Evolutionary conservation across 2,888 invertebrate genomes (phyloP), one percentile per base, ranked within the genome.

Genomic region (Marronus borbonicus): DNA sequence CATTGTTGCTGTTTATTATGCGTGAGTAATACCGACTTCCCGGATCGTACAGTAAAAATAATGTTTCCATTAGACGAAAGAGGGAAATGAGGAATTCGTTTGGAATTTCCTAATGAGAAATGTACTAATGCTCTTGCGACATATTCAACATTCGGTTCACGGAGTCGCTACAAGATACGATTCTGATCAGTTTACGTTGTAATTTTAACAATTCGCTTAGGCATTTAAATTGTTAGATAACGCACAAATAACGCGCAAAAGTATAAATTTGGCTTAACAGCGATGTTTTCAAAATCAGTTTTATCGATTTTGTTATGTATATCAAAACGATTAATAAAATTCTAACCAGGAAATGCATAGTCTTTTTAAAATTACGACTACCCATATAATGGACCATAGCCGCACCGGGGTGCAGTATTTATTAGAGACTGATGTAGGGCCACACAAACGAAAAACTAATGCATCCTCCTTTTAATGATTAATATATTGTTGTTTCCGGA

Each of bases 21-120:
- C 72, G 72, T 74, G 60, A 74, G 72, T 74, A 74, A 74, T 74
- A 74, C 72, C 60, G 72, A 74, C 72, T 74, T 74, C 72, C 72
- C 72, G 60, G 60, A 60, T 60, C 60, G 72, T 60, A 44, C 72
- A 60, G 60, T 74, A 74, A 74, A 74, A 74, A 60, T 74, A 74
- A 74, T 74, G 72, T 58, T 74, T 74, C 72, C 72, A 74, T 74
- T 74, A 74, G 24, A 74, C 72, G 44, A 74, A 60, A 60, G 72
- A 60, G 72, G 72, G 60, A 74, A 60, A 74, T 60, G 72, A 60
- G 60, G 72, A 20, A 74, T 74, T 74, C 60, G 44, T 44, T 74
- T 60, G 72, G 60, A 60, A 60, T 74, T 74, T 28, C 39, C 60
- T 74, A 60, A 74, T 74, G 72, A 74, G 72, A 74, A 74, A 74